Conservation (phyloP, 2,888 invertebrate species). For the Ptilodon capucinus region DNA sequence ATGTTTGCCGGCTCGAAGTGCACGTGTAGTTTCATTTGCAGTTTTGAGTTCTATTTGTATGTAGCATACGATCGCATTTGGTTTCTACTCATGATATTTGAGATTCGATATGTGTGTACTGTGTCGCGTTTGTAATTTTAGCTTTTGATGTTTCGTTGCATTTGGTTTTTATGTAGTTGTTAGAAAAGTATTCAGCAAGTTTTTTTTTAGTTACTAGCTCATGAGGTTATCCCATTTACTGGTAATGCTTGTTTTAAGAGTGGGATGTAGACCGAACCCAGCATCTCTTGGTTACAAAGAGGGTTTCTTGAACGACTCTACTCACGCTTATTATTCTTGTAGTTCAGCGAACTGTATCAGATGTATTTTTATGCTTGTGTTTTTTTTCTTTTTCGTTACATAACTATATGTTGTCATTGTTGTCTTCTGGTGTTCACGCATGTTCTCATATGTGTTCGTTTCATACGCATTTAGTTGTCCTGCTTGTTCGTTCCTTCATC, state of each 20-base stretch:
- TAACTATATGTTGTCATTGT: constrained; percentile 16
- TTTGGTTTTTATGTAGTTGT: too few species aligned
- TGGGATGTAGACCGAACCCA: too few species aligned
- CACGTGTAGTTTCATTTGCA: not conserved
- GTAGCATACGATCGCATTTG: not conserved
- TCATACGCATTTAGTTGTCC: not conserved
- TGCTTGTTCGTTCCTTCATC: not conserved
- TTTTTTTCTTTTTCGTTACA: constrained; percentile 17
- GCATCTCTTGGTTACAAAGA: too few species aligned
- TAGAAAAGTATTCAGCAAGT: too few species aligned
- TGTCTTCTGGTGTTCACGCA: not conserved
- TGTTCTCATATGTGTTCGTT: not conserved
- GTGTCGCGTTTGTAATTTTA: not conserved
- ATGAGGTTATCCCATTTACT: too few species aligned
- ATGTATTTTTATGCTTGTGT: constrained; percentile 9
- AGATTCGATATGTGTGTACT: too few species aligned
- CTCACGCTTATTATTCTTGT: too few species aligned
- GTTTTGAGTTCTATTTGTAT: not conserved
- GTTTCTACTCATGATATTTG: not conserved
- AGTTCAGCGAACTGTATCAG: too few species aligned
- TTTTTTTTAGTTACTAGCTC: too few species aligned
- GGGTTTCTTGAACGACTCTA: too few species aligned
- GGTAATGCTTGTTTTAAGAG: too few species aligned
- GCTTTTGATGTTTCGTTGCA: not conserved
- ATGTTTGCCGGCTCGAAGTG: not conserved